Base-by-base conservation (phyloP, 2,888 invertebrate genomes). In the Eupsilia transversa region DNA sequence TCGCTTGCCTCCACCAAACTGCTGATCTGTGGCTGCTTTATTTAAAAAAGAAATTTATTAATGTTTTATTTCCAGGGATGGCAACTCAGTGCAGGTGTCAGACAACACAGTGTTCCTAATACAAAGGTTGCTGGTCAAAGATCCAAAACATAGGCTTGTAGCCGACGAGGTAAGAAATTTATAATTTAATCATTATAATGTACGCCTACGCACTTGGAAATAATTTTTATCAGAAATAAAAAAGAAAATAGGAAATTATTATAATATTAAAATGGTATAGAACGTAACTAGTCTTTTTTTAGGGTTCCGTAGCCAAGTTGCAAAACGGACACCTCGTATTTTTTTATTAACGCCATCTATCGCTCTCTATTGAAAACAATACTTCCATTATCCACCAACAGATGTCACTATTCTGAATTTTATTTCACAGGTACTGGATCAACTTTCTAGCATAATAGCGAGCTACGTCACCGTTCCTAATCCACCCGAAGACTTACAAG, bases 91-190 rank as follows among this genome's bases (percentile, higher is more conserved):
- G 1, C 94, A 95, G 88, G 96, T 98, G 9, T 97, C 97, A 0
- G 97, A 97, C 81, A 97, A 96, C 84, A 98, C 98, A 2, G 97
- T 97, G 80, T 97, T 97, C 79, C 93, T 98, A 52, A 98, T 98
- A 79, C 96, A 97, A 89, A 96, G 97, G 85, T 93, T 98, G 64
- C 92, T 98, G 52, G 97, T 97, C 17, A 96, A 98, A 87, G 97
- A 98, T 91, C 97, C 98, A 0, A 97, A 97, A 84, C 97, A 97
- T 83, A 96, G 98, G 86, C 93, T 98, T 85, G 96, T 97, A 7
- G 98, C 98, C 14, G 94, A 97, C 54, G 97, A 98, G 94, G 97
- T 98, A 76, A 90, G 85, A 72, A 4, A n/a, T 46, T 23, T 20
- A 46, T 23, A 7, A 17, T 64, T 5, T 23, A 30, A 46, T 30